A percentile compares a stretch with the other conserved stretches of the same genome.
Evolutionary conservation across 2,797 vertebrate genomes (phyloP).

Genomic region (Protosalanx chinensis): DNA sequence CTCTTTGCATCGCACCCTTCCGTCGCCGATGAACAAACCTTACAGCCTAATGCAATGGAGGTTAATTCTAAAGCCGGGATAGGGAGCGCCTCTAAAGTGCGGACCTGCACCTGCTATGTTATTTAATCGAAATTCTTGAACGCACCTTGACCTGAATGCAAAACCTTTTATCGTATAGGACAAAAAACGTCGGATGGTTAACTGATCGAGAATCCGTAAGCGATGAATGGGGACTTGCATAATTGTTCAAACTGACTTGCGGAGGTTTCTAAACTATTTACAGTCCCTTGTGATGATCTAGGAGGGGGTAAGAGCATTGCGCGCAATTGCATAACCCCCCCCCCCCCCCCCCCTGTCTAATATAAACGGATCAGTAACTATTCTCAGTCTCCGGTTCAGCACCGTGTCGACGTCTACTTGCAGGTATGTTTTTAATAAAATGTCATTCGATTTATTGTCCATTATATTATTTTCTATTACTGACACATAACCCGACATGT

Average conservation of each 20-base stretch:
- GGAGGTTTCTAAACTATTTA: conserved; percentile 6
- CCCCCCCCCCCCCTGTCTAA: conserved; percentile 49
- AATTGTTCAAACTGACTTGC: not conserved
- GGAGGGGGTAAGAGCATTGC: conserved; percentile 26
- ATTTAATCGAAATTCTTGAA: not conserved
- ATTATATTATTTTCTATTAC: not conserved
- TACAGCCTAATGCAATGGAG: not conserved
- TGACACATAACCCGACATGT: not conserved
- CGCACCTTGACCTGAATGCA: not conserved
- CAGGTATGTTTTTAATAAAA: conserved; percentile 57
- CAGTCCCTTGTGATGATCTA: conserved; percentile 47
- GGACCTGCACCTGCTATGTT: not conserved
- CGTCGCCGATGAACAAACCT: not conserved
- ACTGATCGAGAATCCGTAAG: not conserved
- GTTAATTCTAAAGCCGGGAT: conserved; percentile 2
- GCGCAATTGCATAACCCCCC: conserved; percentile 36
- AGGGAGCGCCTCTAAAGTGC: conserved; percentile 4
- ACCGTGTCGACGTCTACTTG: conserved; percentile 46
- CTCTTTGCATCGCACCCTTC: not conserved
- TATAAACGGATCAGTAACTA: conserved; percentile 57
- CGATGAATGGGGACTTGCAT: not conserved
- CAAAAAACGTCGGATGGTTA: not conserved
- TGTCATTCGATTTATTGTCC: not conserved
- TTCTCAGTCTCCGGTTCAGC: conserved; percentile 50
- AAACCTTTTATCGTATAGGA: not conserved